phyloP scores from a whole-genome alignment of 2,888 invertebrate genomes.

The Dinocampus coccinellae region DNA sequence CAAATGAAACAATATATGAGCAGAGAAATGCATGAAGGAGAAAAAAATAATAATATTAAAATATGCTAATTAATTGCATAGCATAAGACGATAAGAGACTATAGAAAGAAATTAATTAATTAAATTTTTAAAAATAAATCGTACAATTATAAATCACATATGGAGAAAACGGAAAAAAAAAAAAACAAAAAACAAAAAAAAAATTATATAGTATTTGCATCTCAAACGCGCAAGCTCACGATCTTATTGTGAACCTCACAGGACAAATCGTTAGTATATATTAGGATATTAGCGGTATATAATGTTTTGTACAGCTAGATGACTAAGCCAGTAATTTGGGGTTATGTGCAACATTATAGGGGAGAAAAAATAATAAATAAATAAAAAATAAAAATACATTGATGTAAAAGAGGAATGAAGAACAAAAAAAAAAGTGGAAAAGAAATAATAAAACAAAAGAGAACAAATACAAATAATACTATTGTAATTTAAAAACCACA shows the following conservation, averaged over 20 bases:
- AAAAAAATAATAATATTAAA: neutral
- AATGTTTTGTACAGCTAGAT: constrained; percentile 69
- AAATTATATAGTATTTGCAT: constrained; percentile 43
- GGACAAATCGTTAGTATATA: constrained; percentile 63
- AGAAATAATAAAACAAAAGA: constrained; percentile 24
- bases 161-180: constrained; percentile 34
- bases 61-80: neutral
- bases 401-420: neutral
- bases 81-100: neutral
- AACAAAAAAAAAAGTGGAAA: neutral
- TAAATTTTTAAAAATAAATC: constrained; percentile 29
- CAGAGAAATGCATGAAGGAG: constrained; percentile 3
- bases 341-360: constrained; percentile 68
- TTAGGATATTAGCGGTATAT: constrained; percentile 62
- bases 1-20: neutral
- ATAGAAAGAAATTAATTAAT: constrained; percentile 42
- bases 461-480: constrained; percentile 51
- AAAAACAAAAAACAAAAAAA: constrained; percentile 9
- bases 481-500: constrained; percentile 64
- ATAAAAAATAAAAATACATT: neutral
- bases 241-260: constrained; percentile 61
- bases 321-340: constrained; percentile 66
- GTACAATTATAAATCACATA: constrained; percentile 35
- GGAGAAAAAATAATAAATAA: constrained; percentile 31
- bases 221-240: constrained; percentile 53